Conservation (phyloP, 1,140 invertebrate species). For the Steinernema khuongi region DNA sequence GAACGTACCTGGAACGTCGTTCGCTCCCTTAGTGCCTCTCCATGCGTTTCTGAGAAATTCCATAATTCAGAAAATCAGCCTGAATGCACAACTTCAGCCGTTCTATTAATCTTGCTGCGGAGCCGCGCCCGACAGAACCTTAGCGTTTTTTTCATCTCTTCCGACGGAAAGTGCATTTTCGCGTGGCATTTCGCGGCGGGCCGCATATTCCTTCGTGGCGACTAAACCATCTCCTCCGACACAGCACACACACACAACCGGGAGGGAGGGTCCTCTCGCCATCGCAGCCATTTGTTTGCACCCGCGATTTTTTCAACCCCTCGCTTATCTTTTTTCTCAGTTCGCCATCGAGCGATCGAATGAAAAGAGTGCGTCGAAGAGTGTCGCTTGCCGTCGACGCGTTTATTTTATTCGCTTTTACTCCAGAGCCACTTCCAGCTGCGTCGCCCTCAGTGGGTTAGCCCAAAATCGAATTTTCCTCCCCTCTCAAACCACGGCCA, state of each 20-base stretch:
- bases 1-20: too few relatives aligned
- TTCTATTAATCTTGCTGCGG: too few relatives aligned
- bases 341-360: not conserved
- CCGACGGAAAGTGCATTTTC: not conserved
- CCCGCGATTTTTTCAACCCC: not conserved
- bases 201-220: too few relatives aligned
- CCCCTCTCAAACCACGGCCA: too few relatives aligned
- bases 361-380: not conserved
- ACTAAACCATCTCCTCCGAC: not conserved
- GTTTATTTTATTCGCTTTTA: slow-evolving; percentile 4
- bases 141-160: not conserved
- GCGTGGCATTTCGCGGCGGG: not conserved
- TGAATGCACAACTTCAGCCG: too few relatives aligned
- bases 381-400: not conserved
- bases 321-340: slow-evolving; percentile 13
- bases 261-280: not conserved
- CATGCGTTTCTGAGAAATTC: too few relatives aligned
- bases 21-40: too few relatives aligned
- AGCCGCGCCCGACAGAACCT: too few relatives aligned
- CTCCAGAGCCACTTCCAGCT: not conserved
- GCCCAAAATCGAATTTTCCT: not conserved
- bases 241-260: not conserved
- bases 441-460: not conserved
- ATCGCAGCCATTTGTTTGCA: slow-evolving; percentile 15
- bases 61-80: too few relatives aligned